Conservation (phyloP, 1,140 invertebrate genomes). For the Listronotus oregonensis region DNA sequence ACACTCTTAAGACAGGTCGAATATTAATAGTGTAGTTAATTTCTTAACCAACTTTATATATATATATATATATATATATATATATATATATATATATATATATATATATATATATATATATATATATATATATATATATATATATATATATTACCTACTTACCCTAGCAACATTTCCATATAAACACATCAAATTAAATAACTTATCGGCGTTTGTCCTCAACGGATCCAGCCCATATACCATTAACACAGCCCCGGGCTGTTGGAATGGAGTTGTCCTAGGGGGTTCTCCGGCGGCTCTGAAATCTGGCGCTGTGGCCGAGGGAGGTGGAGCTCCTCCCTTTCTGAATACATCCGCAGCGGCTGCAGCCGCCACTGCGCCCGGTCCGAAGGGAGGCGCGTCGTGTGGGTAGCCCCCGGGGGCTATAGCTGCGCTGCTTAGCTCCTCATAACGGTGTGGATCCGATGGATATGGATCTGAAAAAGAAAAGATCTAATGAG, state of each 20-base stretch:
- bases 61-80: too few relatives aligned
- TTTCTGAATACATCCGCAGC: slow-evolving; percentile 49
- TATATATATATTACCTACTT: too few relatives aligned
- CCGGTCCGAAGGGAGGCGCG: slow-evolving; percentile 45
- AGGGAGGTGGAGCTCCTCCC: slow-evolving; percentile 43
- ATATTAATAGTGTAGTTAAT: too few relatives aligned
- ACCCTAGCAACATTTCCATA: slow-evolving; percentile 98
- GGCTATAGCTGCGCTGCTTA: slow-evolving; percentile 44
- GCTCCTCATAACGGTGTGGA: slow-evolving; percentile 50
- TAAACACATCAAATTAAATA: slow-evolving; percentile 99
- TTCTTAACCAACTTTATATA: too few relatives aligned
- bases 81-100: too few relatives aligned
- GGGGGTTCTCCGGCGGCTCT: slow-evolving; percentile 44
- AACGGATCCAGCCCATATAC: slow-evolving; percentile 94
- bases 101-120: too few relatives aligned
- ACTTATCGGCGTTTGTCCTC: slow-evolving; percentile 92
- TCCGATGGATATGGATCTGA: slow-evolving; percentile 53
- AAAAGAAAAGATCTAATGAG: too few relatives aligned
- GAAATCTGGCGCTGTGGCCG: slow-evolving; percentile 44
- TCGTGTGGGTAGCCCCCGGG: slow-evolving; percentile 34
- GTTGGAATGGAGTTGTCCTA: slow-evolving; percentile 53
- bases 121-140: too few relatives aligned
- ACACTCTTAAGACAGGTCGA: too few relatives aligned
- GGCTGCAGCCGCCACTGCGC: slow-evolving; percentile 53
- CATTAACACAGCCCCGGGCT: slow-evolving; percentile 93